Evolutionary conservation across 2,888 invertebrate species (phyloP), one percentile per base, ranked within the genome.

Genomic region (Drosophila pseudotalamancana): DNA sequence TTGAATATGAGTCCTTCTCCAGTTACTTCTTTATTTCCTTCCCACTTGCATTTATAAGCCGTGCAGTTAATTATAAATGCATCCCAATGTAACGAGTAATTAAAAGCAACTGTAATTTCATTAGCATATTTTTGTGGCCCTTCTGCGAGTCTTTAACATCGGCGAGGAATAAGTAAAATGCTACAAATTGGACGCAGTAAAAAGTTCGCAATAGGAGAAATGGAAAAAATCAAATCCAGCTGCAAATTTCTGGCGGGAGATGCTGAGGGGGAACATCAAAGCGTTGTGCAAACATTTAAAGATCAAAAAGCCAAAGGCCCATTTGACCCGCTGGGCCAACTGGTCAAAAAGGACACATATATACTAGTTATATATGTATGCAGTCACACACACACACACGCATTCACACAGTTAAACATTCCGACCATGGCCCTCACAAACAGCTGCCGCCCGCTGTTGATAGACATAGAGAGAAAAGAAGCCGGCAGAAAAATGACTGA

Each of bases 231-330:
- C 6, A 5, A 48, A 32, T 31, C 12, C 55, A 57, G 42, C 43
- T 67, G 77, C 68, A 73, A 46, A 62, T 73, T 67, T 63, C 81
- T 75, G 86, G 69, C n/a, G n/a, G n/a, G n/a, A n/a, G n/a, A n/a
- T n/a, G 74, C 68, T 78, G 29, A 53, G 56, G 42, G 25, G 34
- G 73, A 37, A 81, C 81, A 82, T 82, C 88, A 82, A 83, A 87
- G 82, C 88, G 77, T 62, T 80, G 69, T 60, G 71, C 74, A 83
- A 83, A 86, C 86, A 87, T 87, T 82, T 83, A 84, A 87, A 84
- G 84, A 85, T 85, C 84, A 85, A 85, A 85, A 85, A 85, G 84
- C 73, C 79, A 85, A 84, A 70, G 53, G 83, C 69, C 77, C 81
- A 69, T 75, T 83, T 84, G 84, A 83, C 84, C 88, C 77, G 67